phyloP scores from a whole-genome alignment of 2,797 vertebrate genomes.

The Sarcoramphus papa region DNA sequence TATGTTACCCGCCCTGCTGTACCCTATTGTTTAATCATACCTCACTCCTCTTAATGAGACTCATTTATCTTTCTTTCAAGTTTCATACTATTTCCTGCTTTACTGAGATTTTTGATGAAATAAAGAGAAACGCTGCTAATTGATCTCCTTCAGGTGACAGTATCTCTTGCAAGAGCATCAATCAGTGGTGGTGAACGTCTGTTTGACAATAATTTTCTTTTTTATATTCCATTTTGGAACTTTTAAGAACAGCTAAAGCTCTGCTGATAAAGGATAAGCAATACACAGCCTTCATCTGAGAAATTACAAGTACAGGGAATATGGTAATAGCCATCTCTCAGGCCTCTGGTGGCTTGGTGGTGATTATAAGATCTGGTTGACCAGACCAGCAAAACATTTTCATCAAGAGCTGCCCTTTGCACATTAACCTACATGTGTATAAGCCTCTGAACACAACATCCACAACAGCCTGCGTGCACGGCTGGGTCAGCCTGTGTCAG shows the following conservation, averaged over 20 bases:
- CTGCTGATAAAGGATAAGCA: background rate
- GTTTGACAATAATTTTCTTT: background rate
- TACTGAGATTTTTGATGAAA: constrained; percentile 20
- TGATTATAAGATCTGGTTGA: background rate
- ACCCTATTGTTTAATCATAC: constrained; percentile 16
- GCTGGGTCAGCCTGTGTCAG: background rate
- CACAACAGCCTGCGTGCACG: fast-evolving
- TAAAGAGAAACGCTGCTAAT: background rate
- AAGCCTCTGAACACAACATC: background rate
- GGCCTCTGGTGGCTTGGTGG: background rate
- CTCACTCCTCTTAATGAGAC: background rate
- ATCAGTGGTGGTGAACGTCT: background rate
- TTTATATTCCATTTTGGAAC: background rate
- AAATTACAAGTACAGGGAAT: background rate
- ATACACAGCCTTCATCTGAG: background rate
- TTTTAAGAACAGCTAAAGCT: background rate
- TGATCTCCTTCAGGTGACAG: constrained; percentile 17
- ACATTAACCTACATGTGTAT: background rate
- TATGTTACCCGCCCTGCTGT: background rate
- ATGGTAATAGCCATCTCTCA: background rate
- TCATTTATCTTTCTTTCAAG: constrained; percentile 31
- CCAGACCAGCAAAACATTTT: background rate
- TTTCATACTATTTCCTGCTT: constrained; percentile 25
- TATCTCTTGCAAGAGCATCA: background rate
- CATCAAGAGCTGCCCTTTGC: background rate